Evolutionary conservation across 2,888 invertebrate genomes (phyloP), one percentile per base, ranked within the genome.

Genomic region (Volucella zonaria): DNA sequence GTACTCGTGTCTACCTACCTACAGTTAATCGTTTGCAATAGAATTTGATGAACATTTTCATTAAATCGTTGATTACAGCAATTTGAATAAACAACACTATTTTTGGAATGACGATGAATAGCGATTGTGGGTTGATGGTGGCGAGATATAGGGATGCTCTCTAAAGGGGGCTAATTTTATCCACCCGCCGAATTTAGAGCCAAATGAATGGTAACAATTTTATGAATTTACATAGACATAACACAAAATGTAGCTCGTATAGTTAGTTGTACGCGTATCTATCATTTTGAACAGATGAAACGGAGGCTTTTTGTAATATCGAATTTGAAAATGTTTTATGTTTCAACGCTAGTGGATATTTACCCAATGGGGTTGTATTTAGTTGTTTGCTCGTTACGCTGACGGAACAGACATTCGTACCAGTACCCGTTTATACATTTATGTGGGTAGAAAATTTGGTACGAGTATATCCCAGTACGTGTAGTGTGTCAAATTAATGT

Each of bases 311-410:
- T 81, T 77, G 73, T 81, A 80, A 81, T 85, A 85, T 85, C 71
- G 76, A 85, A 81, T 77, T 85, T 81, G 76, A 81, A 31, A 81
- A 81, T 81, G 81, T 85, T 85, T 85, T 81, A 77, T 81, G 81
- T 77, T 85, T 31, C 61, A 58, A 47, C 49, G 76, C 81, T 54
- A 38, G 18, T 40, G 81, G 85, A 62, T 85, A 76, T 85, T 83
- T 83, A 75, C 77, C 75, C 76, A 81, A 59, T 62, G 85, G 81
- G 61, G 49, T 67, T 75, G 67, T 80, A 73, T 76, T 83, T 85
- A 85, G 71, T 81, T 85, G 78, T 82, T 78, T 75, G 64, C 78
- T 64, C 51, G 80, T 76, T 71, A 78, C 47, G 64, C 43, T 31
- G 31, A 31, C 31, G 31, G 6, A 31, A 31, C 31, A 31, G 31